Conservation (phyloP, 2,888 invertebrate genomes). For the Leptopilina syphax region DNA sequence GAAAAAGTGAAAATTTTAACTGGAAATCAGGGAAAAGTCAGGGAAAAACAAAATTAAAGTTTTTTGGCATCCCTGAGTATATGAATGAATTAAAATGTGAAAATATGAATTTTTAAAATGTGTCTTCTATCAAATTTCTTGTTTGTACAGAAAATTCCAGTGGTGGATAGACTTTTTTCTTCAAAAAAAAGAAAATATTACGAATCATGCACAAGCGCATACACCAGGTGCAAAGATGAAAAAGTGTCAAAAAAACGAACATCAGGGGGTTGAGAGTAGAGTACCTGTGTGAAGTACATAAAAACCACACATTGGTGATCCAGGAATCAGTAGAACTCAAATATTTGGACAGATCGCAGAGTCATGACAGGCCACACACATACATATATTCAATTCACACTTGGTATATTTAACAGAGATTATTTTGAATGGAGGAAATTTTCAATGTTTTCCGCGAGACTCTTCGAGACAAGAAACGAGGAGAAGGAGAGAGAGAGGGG, state of each 20-base stretch:
- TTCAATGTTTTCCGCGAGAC: conserved; percentile 58
- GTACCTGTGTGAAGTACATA: conserved; percentile 46
- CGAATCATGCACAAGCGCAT: background rate
- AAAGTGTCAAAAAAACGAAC: conserved; percentile 39
- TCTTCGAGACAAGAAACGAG: conserved; percentile 51
- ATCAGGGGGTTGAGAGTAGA: conserved; percentile 27
- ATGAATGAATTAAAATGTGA: no score
- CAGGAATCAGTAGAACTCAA: conserved; percentile 58
- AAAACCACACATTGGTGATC: conserved; percentile 43
- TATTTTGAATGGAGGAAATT: conserved; percentile 46
- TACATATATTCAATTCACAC: conserved; percentile 1
- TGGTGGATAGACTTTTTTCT: no score
- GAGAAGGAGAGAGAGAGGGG: conserved; percentile 41
- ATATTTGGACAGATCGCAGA: conserved; percentile 73
- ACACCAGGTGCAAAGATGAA: conserved; percentile 29
- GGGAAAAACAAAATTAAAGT: no score
- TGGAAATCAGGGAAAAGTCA: no score
- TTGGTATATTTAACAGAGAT: no score
- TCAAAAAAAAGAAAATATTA: no score
- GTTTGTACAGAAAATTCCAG: no score
- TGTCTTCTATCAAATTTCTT: no score
- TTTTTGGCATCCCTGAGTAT: no score
- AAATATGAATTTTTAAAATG: no score
- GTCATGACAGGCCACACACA: conserved; percentile 66
- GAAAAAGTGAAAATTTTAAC: no score